Evolutionary conservation across 2,888 invertebrate species (phyloP), one percentile per base, ranked within the genome.

Genomic region (Nezara viridula): DNA sequence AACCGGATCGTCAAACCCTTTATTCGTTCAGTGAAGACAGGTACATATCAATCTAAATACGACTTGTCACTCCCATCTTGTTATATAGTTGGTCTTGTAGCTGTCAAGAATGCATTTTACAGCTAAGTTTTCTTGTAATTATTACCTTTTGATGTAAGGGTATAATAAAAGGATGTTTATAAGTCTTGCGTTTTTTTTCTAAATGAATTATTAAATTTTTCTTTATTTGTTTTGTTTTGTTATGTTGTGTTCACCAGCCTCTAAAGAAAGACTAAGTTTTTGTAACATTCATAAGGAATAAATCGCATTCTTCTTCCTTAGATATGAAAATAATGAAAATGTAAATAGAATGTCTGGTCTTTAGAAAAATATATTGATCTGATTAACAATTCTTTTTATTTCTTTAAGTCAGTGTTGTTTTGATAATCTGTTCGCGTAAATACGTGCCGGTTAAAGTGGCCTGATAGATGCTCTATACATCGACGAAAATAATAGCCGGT

Each of bases 1-100:
- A 81, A 47, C 44, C 81, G 81, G 81, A 81, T 81, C 81, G 81
- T 81, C 81, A 81, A 81, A n/a, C 81, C 81, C 12, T 44, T 81
- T n/a, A 81, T 81, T 44, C 81, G 81, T 5, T 44, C 81, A 81
- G 81, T 81, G n/a, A 81, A 81, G 81, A 44, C 81, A 81, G 81
- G 81, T 81, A 81, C 19, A 10, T 44, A 44, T 37, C 32, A 7
- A 10, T 73, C 6, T 73, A 16, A 73, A 73, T 73, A 73, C 37
- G 0, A 32, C 37, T 7, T 73, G 12, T 32, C 14, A 60, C 55
- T 27, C 7, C n/a, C n/a, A n/a, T n/a, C n/a, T n/a, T n/a, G n/a
- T n/a, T n/a, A n/a, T n/a, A n/a, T n/a, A n/a, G n/a, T n/a, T n/a
- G n/a, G n/a, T n/a, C n/a, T n/a, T n/a, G n/a, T n/a, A n/a, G n/a